Conservation (phyloP, 2,888 invertebrate species). For the Neria commutata region DNA sequence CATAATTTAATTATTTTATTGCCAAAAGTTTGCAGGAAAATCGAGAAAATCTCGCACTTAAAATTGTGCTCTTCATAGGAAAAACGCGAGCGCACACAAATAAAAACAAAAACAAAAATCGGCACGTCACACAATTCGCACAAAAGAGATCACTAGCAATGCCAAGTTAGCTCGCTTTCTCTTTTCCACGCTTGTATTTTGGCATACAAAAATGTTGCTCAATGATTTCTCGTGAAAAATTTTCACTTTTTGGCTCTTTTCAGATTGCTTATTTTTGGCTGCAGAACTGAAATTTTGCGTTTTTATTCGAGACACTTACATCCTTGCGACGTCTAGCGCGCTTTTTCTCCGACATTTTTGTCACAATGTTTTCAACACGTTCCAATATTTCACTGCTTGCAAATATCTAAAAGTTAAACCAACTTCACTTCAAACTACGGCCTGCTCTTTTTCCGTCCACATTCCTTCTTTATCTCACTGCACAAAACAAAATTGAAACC, state of each 20-base stretch:
- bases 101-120: conserved; percentile 26
- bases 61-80: no score
- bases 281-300: conserved; percentile 24
- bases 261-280: neutral
- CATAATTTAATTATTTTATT: no score
- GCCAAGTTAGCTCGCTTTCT: neutral
- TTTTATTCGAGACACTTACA: conserved; percentile 49
- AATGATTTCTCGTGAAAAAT: no score
- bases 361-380: neutral
- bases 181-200: no score
- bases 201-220: no score
- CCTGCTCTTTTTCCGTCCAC: no score
- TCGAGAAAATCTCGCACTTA: no score
- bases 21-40: no score
- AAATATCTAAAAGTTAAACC: no score
- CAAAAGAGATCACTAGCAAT: conserved; percentile 2
- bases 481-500: no score
- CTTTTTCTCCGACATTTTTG: conserved; percentile 60
- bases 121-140: conserved; percentile 24
- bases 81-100: conserved; percentile 5
- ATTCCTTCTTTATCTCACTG: no score
- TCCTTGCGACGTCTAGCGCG: conserved; percentile 60
- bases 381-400: neutral
- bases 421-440: no score
- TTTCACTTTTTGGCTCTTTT: conserved; percentile 1